Conservation (phyloP, 2,797 vertebrate genomes). For the Myripristis murdjan region DNA sequence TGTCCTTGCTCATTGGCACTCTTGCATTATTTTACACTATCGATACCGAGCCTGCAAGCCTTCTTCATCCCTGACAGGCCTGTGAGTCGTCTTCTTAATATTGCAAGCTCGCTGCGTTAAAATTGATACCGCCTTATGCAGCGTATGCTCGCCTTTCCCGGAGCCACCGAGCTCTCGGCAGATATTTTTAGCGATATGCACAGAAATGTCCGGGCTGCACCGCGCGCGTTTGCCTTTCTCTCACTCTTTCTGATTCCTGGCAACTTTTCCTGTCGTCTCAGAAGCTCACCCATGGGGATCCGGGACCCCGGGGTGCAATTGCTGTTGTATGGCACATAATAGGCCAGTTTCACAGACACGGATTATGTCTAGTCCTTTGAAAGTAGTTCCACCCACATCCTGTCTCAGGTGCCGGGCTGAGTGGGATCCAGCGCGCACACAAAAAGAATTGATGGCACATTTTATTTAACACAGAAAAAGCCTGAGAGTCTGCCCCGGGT, state of each 20-base stretch:
- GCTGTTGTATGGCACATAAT: not conserved
- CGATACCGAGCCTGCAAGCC: too few relatives aligned
- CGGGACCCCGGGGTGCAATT: not conserved
- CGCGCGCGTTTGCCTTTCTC: too few relatives aligned
- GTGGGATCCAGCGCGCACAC: not conserved
- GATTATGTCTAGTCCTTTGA: not conserved
- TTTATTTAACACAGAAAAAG: not conserved
- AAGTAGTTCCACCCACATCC: not conserved
- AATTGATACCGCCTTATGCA: too few relatives aligned
- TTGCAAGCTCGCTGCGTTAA: not conserved
- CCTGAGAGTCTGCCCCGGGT: not conserved
- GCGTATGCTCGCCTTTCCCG: too few relatives aligned
- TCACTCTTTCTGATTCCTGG: not conserved
- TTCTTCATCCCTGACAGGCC: too few relatives aligned
- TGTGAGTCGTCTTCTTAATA: slow-evolving; percentile 1
- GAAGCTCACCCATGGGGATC: not conserved
- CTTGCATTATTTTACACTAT: too few relatives aligned
- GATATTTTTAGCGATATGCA: too few relatives aligned
- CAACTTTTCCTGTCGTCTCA: not conserved
- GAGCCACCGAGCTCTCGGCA: too few relatives aligned
- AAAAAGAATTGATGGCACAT: not conserved
- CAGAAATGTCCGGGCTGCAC: too few relatives aligned
- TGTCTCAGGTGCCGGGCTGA: not conserved
- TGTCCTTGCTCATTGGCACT: too few relatives aligned
- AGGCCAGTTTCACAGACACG: not conserved